A percentile compares a stretch with the other conserved stretches of the same genome.
These are phyloP conservation scores for Schizopygopsis pylzovi DNA, from an alignment of 2,797 vertebrate genomes.

Conservation along the genomic window DNA sequence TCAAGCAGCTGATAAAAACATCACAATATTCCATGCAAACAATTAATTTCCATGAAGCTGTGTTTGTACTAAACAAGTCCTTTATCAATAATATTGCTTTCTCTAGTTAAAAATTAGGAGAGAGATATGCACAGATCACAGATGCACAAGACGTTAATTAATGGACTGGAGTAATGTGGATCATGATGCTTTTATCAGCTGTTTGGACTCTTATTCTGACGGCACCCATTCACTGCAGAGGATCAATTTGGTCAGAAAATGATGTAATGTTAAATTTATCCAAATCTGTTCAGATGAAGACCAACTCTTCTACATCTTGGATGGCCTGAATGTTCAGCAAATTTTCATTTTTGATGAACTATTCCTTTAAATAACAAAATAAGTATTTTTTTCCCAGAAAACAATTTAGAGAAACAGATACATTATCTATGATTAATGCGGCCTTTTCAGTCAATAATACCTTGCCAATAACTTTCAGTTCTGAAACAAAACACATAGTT, in stretches of 20 bases:
- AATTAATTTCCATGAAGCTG: background rate
- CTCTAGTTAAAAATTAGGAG: background rate
- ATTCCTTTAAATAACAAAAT: background rate
- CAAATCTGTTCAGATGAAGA: background rate
- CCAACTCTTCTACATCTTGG: background rate
- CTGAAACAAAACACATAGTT: conserved; percentile 33
- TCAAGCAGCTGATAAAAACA: background rate
- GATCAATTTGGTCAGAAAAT: background rate
- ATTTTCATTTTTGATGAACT: background rate
- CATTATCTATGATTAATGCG: background rate
- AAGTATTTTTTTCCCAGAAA: background rate
- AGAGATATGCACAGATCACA: background rate
- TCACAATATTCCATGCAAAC: background rate
- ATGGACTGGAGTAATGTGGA: background rate
- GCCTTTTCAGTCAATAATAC: background rate
- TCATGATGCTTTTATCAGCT: background rate
- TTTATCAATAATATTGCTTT: background rate
- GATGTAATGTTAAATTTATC: background rate
- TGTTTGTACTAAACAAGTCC: background rate
- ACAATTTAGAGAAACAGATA: background rate
- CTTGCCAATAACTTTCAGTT: background rate
- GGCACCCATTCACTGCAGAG: background rate
- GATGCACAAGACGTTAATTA: background rate
- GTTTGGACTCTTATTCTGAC: background rate
- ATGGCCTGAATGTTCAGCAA: background rate